Conservation (phyloP, 1,140 invertebrate species). For the Kradibia gibbosae region DNA sequence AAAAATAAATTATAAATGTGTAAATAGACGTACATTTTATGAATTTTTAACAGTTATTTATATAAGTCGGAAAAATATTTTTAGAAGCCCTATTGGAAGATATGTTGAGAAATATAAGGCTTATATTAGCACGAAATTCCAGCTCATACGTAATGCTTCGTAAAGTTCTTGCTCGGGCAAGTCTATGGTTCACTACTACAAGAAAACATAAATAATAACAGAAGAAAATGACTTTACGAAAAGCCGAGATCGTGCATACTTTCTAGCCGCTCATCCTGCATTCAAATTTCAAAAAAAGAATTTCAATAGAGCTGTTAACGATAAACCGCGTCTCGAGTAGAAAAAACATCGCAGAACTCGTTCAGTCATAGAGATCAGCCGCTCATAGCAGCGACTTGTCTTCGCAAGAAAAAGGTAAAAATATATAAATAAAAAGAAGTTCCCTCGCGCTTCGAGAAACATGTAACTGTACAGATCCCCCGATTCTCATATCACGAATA, state of each 20-base stretch:
- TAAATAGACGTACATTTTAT: too few relatives aligned
- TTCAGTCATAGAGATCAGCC: neutral
- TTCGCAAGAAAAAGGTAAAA: neutral
- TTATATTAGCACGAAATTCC: neutral
- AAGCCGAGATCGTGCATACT: neutral
- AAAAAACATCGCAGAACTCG: neutral
- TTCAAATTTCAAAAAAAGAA: constrained; percentile 36
- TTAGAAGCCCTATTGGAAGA: too few relatives aligned
- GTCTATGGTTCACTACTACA: neutral
- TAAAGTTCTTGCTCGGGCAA: neutral
- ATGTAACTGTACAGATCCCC: constrained; percentile 31
- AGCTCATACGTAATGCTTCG: neutral
- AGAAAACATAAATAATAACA: neutral
- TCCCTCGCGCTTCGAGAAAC: constrained; percentile 3
- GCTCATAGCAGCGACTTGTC: constrained; percentile 1
- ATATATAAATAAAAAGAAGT: neutral
- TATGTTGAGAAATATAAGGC: neutral
- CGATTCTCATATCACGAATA: constrained; percentile 58
- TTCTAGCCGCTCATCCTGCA: neutral
- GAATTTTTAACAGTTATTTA: neutral
- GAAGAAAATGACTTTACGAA: constrained; percentile 14
- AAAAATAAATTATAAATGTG: too few relatives aligned
- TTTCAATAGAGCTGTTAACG: constrained; percentile 17
- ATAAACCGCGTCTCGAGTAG: neutral
- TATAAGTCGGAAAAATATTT: neutral